phyloP scores from a whole-genome alignment of 1,140 invertebrate species.

The Trichoplusia ni region DNA sequence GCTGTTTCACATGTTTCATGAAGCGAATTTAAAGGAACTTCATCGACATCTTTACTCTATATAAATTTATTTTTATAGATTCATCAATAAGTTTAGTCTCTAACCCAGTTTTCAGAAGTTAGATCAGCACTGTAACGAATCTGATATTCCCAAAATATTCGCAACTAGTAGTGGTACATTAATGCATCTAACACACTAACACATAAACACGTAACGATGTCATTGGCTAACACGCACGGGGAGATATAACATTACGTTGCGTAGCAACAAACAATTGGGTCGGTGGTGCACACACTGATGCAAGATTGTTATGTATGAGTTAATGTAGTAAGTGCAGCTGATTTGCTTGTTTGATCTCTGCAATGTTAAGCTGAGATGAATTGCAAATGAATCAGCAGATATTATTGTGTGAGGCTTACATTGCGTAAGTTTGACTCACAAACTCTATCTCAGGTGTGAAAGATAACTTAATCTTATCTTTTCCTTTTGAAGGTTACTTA shows the following conservation, averaged over 20 bases:
- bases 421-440: too few species aligned
- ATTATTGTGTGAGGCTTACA: too few species aligned
- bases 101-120: not conserved
- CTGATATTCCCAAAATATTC: slow-evolving; percentile 16
- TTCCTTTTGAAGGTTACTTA: too few species aligned
- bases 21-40: too few species aligned
- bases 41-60: too few species aligned
- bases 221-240: not conserved
- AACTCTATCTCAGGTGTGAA: too few species aligned
- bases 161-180: not conserved
- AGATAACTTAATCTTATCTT: too few species aligned
- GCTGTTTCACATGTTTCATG: too few species aligned
- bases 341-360: slow-evolving; percentile 9
- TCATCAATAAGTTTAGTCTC: too few species aligned
- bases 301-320: not conserved
- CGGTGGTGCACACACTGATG: not conserved
- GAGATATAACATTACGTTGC: not conserved
- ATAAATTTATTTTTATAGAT: too few species aligned
- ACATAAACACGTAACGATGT: not conserved
- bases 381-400: slow-evolving; percentile 3
- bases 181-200: slow-evolving; percentile 6
- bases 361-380: not conserved
- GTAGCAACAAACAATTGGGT: slow-evolving; percentile 20
- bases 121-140: not conserved
- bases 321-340: slow-evolving; percentile 4